These are phyloP conservation scores for Chlorodrepanis virens DNA, from an alignment of 2,113 vertebrate genomes.

Conservation along the genomic window DNA sequence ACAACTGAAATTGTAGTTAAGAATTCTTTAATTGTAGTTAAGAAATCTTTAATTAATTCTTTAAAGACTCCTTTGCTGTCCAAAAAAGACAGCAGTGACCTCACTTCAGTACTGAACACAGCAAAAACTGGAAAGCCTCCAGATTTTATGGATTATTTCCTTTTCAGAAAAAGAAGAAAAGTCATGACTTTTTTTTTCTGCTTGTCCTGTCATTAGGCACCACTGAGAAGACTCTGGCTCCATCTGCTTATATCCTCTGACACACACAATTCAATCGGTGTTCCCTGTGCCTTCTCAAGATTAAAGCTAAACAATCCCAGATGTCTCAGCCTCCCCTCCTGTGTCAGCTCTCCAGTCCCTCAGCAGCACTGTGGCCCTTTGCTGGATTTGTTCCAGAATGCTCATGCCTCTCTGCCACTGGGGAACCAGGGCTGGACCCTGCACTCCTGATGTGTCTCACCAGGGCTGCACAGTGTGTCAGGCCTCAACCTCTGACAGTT, in stretches of 20 bases:
- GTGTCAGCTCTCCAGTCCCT: background rate
- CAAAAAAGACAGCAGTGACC: background rate
- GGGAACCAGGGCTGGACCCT: background rate
- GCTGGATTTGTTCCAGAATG: background rate
- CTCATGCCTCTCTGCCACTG: background rate
- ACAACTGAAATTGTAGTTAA: background rate
- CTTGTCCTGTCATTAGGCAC: background rate
- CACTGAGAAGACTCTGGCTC: background rate
- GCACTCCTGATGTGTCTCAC: background rate
- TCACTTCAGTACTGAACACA: background rate
- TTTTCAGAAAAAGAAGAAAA: background rate
- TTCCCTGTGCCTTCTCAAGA: background rate
- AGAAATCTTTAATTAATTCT: background rate
- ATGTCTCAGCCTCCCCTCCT: background rate
- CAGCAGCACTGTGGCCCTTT: background rate
- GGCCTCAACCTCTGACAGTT: background rate
- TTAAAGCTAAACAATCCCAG: background rate
- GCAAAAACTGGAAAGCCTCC: background rate
- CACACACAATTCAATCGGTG: background rate
- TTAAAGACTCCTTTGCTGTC: background rate
- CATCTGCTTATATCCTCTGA: background rate
- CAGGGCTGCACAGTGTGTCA: rapidly evolving
- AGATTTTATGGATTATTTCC: background rate
- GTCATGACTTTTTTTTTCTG: background rate
- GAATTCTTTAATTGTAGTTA: background rate